Percentiles rank a stretch among this genome's conserved stretches.
Conservation (phyloP, 2,113 vertebrate genomes). For the Copsychus sechellarum region DNA sequence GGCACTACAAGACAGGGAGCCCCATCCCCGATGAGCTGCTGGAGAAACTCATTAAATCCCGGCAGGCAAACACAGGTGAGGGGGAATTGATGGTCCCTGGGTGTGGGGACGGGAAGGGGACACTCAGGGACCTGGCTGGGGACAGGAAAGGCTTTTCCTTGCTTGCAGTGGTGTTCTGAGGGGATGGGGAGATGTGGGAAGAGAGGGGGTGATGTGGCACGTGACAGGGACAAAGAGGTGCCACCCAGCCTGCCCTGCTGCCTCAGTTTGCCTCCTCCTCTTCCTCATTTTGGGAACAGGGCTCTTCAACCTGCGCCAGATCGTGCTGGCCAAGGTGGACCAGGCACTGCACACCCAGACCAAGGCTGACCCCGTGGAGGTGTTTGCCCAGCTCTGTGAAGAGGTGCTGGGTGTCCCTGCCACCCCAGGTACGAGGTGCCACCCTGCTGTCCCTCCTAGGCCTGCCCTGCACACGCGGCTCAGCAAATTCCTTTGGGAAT, state of each 20-base stretch:
- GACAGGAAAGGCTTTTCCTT: neutral
- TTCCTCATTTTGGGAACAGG: constrained; percentile 68
- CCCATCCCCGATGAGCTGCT: constrained; percentile 86
- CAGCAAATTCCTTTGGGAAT: neutral
- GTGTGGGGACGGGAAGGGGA: neutral
- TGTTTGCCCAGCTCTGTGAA: constrained; percentile 83
- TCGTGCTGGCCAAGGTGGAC: constrained; percentile 93
- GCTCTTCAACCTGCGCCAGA: constrained; percentile 94
- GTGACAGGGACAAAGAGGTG: neutral
- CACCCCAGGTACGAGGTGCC: constrained; percentile 76
- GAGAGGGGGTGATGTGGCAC: accelerated
- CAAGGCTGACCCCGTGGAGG: constrained; percentile 82
- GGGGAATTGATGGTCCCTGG: accelerated
- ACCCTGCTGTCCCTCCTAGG: neutral
- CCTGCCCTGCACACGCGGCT: neutral
- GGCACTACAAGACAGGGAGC: constrained; percentile 83
- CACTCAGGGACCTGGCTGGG: neutral
- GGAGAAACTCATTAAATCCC: constrained; percentile 91
- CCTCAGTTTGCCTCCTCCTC: neutral
- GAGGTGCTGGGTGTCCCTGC: constrained; percentile 90
- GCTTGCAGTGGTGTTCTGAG: accelerated
- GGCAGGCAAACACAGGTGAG: constrained; percentile 93
- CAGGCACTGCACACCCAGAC: constrained; percentile 89
- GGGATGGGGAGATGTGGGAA: accelerated
- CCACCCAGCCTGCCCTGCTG: neutral